Evolutionary conservation across 2,888 invertebrate species (phyloP), one percentile per base, ranked within the genome.

Genomic region (Lepidocyrtoides sp.): DNA sequence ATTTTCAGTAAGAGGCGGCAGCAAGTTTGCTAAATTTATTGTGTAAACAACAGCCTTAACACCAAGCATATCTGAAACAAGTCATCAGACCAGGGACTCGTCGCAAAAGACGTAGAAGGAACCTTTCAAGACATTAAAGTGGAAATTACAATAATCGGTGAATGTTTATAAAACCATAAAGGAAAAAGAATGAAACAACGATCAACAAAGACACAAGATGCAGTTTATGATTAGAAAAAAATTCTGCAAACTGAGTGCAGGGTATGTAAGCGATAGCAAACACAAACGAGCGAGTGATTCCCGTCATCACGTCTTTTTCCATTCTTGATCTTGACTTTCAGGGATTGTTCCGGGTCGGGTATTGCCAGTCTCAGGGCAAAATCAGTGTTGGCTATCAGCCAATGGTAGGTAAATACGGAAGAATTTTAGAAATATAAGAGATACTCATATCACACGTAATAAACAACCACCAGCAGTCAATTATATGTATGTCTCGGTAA

Each of bases 321-420:
- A 91, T 87, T 91, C 91, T 91, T 91, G 91, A 91, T 91, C 91
- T 91, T 91, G 91, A 91, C 91, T 91, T 91, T 91, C 86, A 87
- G 82, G 87, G 87, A 91, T 91, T 91, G 91, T 87, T 91, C 86
- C 91, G 82, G 79, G 85, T 90, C 90, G 85, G 90, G 44, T 69
- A 87, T 81, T 86, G 85, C 86, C 72, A 48, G 72, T 79, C 82
- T 44, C 48, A 44, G 72, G 66, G 72, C 75, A 86, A 48, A 69
- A 87, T 82, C 82, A 32, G 41, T n/a, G 44, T 57, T 91, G 91
- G 91, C 86, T 36, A 82, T 82, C 75, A 29, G 86, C 91, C 91
- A 91, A 75, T 54, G 14, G 7, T 63, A 69, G 36, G 83, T 41
- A 48, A 29, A 90, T 32, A 84, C 79, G 79, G 84, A 60, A 79